These are phyloP conservation scores for Amphiprion clarkii DNA, from an alignment of 2,797 vertebrate species.

Conservation along the genomic window DNA sequence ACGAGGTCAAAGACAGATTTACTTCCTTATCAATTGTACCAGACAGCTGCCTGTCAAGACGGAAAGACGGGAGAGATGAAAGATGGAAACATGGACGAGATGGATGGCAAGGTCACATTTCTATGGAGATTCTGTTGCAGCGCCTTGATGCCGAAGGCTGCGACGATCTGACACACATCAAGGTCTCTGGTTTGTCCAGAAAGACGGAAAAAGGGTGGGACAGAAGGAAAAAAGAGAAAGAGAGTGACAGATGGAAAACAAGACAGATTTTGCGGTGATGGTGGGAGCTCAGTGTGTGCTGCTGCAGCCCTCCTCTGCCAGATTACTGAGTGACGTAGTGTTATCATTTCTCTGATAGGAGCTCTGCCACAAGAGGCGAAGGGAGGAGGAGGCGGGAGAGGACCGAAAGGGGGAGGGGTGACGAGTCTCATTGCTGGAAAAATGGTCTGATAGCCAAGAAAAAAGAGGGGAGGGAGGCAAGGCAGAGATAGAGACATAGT, in stretches of 20 bases:
- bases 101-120: constrained; percentile 76
- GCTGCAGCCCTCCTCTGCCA: constrained; percentile 78
- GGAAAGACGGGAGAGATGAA: constrained; percentile 46
- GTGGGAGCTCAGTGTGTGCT: constrained; percentile 46
- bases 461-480: constrained; percentile 38
- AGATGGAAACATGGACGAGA: constrained; percentile 51
- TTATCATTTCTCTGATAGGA: constrained; percentile 86
- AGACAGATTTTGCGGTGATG: constrained; percentile 61
- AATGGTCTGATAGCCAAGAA: constrained; percentile 82
- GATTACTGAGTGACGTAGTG: constrained; percentile 85
- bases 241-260: constrained; percentile 66
- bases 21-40: constrained; percentile 60
- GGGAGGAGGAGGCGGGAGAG: constrained; percentile 44
- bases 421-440: constrained; percentile 80
- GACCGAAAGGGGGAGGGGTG: constrained; percentile 73
- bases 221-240: constrained; percentile 16
- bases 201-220: constrained; percentile 48
- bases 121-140: constrained; percentile 64
- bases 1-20: constrained; percentile 67
- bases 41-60: constrained; percentile 69
- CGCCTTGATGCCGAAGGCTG: constrained; percentile 62
- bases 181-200: constrained; percentile 63
- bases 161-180: constrained; percentile 68
- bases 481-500: constrained; percentile 74
- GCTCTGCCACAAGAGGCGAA: constrained; percentile 74